phyloP scores from a whole-genome alignment of 2,888 invertebrate genomes.

The Lycocerus yunnanus region DNA sequence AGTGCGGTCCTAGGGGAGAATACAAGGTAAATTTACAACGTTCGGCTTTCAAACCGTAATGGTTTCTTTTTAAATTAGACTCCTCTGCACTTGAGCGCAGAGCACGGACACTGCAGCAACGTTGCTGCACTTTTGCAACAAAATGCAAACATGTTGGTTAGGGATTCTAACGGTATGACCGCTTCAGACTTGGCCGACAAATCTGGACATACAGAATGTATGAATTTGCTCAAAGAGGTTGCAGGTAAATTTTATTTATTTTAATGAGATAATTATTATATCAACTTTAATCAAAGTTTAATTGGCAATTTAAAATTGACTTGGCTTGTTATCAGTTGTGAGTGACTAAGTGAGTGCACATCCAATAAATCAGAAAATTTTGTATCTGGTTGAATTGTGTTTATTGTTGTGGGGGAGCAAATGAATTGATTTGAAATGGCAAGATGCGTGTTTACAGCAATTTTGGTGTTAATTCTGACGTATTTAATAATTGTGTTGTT shows the following conservation, averaged over 20 bases:
- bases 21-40: conserved; percentile 60
- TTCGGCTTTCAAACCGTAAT: background rate
- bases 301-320: background rate
- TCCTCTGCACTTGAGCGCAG: conserved; percentile 80
- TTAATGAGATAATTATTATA: background rate
- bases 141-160: conserved; percentile 66
- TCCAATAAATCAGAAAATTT: background rate
- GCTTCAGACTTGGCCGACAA: conserved; percentile 75
- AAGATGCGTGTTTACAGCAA: conserved; percentile 51
- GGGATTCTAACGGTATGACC: conserved; percentile 71
- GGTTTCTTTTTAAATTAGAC: conserved; percentile 60
- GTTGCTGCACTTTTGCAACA: conserved; percentile 68
- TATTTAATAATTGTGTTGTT: conserved; percentile 51
- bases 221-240: conserved; percentile 66
- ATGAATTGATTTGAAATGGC: conserved; percentile 41
- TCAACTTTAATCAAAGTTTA: background rate
- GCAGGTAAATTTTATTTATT: conserved; percentile 61
- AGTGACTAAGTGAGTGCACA: background rate
- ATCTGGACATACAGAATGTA: conserved; percentile 68
- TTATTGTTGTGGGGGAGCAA: background rate
- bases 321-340: background rate
- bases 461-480: conserved; percentile 48
- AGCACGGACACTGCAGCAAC: conserved; percentile 77
- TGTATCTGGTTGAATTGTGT: background rate
- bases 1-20: conserved; percentile 70